Evolutionary conservation across 2,113 vertebrate genomes (phyloP).

Genomic region (Camelus bactrianus): DNA sequence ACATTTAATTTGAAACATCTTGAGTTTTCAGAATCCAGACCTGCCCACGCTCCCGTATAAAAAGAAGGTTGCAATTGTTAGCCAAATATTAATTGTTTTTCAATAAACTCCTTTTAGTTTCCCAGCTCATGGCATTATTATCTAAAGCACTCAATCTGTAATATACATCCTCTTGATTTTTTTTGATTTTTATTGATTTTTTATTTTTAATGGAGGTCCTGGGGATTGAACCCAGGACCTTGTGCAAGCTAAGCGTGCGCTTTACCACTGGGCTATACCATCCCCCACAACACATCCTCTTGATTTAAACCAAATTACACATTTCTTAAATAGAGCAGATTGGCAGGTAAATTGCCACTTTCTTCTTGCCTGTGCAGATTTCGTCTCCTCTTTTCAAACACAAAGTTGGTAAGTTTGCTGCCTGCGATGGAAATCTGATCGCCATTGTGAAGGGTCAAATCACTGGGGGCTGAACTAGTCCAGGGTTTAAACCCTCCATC

Average conservation of each 20-base stretch:
- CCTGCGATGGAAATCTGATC: neutral
- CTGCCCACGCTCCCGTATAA: accelerated
- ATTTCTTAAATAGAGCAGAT: neutral
- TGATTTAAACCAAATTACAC: neutral
- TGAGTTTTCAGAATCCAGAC: neutral
- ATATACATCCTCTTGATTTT: no score
- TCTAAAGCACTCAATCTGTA: neutral
- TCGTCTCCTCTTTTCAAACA: neutral
- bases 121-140: accelerated
- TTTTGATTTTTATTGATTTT: no score
- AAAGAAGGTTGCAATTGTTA: neutral
- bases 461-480: no score
- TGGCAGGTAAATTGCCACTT: neutral
- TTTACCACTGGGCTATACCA: no score
- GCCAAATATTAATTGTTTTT: neutral
- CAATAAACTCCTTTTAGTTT: neutral
- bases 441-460: accelerated
- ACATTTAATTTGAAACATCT: neutral
- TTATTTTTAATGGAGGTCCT: no score
- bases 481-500: neutral
- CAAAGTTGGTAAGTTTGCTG: neutral
- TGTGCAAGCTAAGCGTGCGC: no score
- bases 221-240: no score
- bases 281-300: no score
- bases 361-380: neutral